A percentile compares a stretch with the other conserved stretches of the same genome.
Conservation (phyloP, 2,113 vertebrate species). For the Microtus pennsylvanicus region DNA sequence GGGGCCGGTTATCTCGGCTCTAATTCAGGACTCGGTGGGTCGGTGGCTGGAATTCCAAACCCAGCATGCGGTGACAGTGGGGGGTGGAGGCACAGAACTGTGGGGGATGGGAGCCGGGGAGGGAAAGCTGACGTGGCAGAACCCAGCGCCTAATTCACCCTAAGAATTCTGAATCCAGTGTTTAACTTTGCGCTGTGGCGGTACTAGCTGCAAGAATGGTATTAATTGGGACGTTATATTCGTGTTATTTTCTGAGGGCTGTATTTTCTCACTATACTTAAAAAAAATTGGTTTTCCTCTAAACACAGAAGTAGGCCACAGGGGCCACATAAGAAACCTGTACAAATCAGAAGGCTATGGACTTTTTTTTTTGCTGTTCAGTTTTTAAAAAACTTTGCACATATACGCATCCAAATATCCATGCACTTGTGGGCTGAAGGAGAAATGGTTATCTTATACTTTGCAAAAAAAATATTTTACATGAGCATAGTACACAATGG, state of each 20-base stretch:
- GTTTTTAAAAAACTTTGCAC: neutral
- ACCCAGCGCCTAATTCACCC: slow-evolving; percentile 64
- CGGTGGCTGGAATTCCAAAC: slow-evolving; percentile 81
- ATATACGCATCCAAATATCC: neutral
- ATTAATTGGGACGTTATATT: neutral
- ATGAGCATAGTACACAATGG: accelerated
- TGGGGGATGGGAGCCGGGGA: neutral
- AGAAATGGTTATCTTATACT: neutral
- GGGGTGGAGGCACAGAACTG: neutral
- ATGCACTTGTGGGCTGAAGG: neutral
- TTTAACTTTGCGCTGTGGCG: slow-evolving; percentile 36
- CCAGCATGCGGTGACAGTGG: neutral
- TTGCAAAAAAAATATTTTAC: neutral
- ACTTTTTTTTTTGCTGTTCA: neutral
- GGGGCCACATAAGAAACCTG: neutral
- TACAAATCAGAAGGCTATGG: neutral
- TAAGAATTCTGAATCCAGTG: slow-evolving; percentile 51
- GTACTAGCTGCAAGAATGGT: too few relatives aligned
- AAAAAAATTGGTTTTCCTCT: neutral
- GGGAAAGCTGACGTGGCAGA: neutral
- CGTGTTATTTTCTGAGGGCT: neutral
- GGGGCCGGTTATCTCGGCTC: slow-evolving; percentile 71
- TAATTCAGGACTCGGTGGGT: slow-evolving; percentile 79
- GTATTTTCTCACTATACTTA: neutral
- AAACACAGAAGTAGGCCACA: neutral